A percentile compares a stretch with the other conserved stretches of the same genome.
Evolutionary conservation across 2,113 vertebrate genomes (phyloP).

Genomic region (Thermophis baileyi): DNA sequence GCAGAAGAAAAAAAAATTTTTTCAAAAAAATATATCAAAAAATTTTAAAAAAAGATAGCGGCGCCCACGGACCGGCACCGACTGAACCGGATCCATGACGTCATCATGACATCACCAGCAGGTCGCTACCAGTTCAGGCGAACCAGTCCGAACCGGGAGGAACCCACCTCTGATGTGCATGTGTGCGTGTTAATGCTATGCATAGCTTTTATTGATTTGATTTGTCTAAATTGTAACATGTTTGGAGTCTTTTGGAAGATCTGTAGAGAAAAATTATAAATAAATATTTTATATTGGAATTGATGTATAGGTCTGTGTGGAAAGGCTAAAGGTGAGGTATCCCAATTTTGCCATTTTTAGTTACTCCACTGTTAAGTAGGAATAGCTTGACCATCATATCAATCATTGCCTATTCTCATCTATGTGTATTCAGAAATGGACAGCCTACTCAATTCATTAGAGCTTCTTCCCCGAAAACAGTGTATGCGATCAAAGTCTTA

Average conservation of each 20-base stretch:
- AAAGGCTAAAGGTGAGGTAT: neutral
- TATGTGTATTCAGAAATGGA: neutral
- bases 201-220: neutral
- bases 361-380: neutral
- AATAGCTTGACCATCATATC: neutral
- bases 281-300: neutral
- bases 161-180: too few relatives aligned
- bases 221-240: neutral
- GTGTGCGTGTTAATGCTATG: neutral
- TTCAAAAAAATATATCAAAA: too few relatives aligned
- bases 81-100: too few relatives aligned
- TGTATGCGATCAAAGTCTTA: neutral
- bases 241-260: neutral
- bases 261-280: neutral
- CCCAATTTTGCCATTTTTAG: neutral
- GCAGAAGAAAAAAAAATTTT: too few relatives aligned
- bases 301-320: neutral
- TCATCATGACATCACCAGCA: too few relatives aligned
- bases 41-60: too few relatives aligned
- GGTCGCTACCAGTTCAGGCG: too few relatives aligned
- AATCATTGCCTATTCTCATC: neutral
- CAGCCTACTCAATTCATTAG: neutral
- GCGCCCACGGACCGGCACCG: too few relatives aligned
- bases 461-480: neutral
- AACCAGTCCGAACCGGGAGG: too few relatives aligned